phyloP scores from a whole-genome alignment of 2,113 vertebrate species.

The Cyanoderma ruficeps region DNA sequence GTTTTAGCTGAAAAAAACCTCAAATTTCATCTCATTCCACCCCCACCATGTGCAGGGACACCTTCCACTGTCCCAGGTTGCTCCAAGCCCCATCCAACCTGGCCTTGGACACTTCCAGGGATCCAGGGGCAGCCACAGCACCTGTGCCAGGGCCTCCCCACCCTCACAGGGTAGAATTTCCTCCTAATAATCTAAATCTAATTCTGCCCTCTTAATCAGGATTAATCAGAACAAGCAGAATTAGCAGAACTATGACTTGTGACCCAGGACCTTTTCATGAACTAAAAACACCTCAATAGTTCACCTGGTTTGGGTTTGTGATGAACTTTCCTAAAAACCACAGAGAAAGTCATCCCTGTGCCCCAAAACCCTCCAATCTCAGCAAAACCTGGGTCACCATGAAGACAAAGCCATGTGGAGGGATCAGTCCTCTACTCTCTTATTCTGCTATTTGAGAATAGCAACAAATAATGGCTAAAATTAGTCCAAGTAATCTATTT shows the following conservation, averaged over 20 bases:
- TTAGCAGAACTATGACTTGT: background rate
- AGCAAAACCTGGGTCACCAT: background rate
- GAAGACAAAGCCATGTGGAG: background rate
- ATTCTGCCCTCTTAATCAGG: background rate
- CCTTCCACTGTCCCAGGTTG: fast-evolving
- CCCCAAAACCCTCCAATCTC: background rate
- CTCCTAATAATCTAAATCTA: background rate
- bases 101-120: background rate
- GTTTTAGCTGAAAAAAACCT: background rate
- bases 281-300: background rate
- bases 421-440: background rate
- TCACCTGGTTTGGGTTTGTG: background rate
- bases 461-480: constrained; percentile 32
- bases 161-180: background rate
- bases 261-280: background rate
- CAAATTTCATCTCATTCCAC: background rate
- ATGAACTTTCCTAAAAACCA: background rate
- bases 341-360: background rate
- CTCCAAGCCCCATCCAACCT: fast-evolving
- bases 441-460: background rate
- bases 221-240: background rate
- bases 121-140: background rate
- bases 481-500: constrained; percentile 25
- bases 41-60: background rate
- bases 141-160: background rate